Evolutionary conservation across 2,113 vertebrate species (phyloP), one percentile per base, ranked within the genome.

Genomic region (Festucalex cinctus): DNA sequence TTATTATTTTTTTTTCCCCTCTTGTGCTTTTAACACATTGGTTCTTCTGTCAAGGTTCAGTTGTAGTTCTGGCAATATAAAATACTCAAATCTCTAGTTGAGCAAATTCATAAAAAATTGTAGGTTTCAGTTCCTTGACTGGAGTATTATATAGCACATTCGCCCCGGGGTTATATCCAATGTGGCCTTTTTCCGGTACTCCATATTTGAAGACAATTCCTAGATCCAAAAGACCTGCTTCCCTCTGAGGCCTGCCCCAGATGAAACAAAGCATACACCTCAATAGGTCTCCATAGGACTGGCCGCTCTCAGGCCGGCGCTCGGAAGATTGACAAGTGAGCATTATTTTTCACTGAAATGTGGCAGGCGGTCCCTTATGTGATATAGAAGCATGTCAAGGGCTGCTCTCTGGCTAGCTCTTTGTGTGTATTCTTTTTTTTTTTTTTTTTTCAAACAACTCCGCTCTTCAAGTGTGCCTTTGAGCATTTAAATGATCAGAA

Each of bases 401-500:
- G 75, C 66, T 85, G 79, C 81, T 82, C 79, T 88, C 82, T 61
- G 64, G 85, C 83, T 82, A 51, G 70, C 63, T 78, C 77, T 78
- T 73, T 35, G 32, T 69, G 70, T 84, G 62, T 83, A 70, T 82
- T 80, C 48, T 54, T 61, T 66, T 66, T 62, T 66, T n/a, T n/a
- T n/a, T n/a, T n/a, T n/a, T 44, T 77, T 75, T 79, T 81, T 86
- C 80, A 76, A 82, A 81, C 81, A 88, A 82, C 74, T 86, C 77
- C 81, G 74, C 78, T 87, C 69, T 79, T 89, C 86, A 80, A 83
- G 70, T 79, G 71, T 81, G 83, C 83, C 81, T 91, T 81, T 66
- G 83, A 89, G 83, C 88, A 85, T 88, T 88, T 88, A 90, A 88
- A 87, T 90, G 82, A 91, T 91, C 88, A 86, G 78, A 86, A 89